Percentiles rank a stretch among this genome's conserved stretches.
phyloP scores from a whole-genome alignment of 2,797 vertebrate genomes.

The Chaunax sp. region DNA sequence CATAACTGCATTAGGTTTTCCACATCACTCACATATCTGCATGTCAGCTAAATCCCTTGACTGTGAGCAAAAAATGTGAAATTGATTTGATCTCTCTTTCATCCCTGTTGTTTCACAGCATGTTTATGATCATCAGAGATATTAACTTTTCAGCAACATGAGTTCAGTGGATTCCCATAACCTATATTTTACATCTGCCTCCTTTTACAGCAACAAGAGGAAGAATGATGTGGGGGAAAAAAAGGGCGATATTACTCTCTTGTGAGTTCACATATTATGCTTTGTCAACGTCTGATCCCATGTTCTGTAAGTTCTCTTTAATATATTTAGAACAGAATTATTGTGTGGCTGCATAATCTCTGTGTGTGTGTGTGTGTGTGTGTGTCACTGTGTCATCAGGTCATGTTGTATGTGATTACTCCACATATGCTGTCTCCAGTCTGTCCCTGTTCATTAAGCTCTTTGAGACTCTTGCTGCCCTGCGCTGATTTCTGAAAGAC shows the following conservation, averaged over 20 bases:
- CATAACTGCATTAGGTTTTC: background rate
- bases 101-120: background rate
- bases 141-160: conserved; percentile 18
- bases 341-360: background rate
- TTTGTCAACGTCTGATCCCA: conserved; percentile 13
- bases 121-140: background rate
- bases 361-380: background rate
- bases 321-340: conserved; percentile 11
- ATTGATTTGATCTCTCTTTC: background rate
- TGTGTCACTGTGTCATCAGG: conserved; percentile 10
- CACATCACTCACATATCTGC: background rate
- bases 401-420: conserved; percentile 31
- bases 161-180: conserved; percentile 31
- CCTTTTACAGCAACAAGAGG: conserved; percentile 6
- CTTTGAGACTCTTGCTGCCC: conserved; percentile 1
- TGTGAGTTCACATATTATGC: conserved; percentile 19
- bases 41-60: background rate
- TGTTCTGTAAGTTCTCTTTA: background rate
- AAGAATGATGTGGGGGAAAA: conserved; percentile 28
- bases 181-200: conserved; percentile 9
- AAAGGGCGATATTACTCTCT: conserved; percentile 18
- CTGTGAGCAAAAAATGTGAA: background rate
- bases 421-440: conserved; percentile 11
- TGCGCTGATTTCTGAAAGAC: conserved; percentile 1
- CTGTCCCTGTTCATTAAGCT: conserved; percentile 16